Base-by-base conservation (phyloP, 1,140 invertebrate species). In the Bathynomus jamesi region DNA sequence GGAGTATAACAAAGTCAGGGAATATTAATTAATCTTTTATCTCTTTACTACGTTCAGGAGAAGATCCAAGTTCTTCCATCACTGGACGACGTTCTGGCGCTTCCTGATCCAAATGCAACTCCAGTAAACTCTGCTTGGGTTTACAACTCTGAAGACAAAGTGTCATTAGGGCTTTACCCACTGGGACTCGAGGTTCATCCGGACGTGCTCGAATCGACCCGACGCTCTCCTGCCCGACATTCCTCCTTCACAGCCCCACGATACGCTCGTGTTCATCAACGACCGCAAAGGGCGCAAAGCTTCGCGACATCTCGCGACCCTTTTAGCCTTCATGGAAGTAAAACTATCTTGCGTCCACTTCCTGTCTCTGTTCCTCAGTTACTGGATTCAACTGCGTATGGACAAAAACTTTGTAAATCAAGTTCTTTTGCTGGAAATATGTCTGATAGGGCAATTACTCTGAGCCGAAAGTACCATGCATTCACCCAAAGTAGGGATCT, bases 401-500 rank as follows among this genome's bases (percentile, higher is more conserved):
- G 5, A 17, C 40, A 53, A 21, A 53, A 5, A 5, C 13, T 53
- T 2, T 17, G 40, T 17, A 53, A 53, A 53, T 53, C 40, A 53
- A 53, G 21, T 53, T 53, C 40, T 3, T 53, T 53, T 21, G 40
- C 40, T 21, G 13, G 13, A 17, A 11, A 53, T 17, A 53, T 28
- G 46, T 13, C 63, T 32, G 46, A 31, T 17, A 65, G n/a, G 2
- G 40, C 40, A 10, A 30, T 53, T 2, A 70, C 76, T 4, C 69
- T 77, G n/a, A 77, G 76, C 60, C 60, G 69, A 28, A 77, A 74
- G 67, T 77, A 73, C 67, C 76, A 77, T 27, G 72, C 65, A 8
- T 74, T 71, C 28, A 73, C 76, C 11, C 67, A 73, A 17, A 72
- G 74, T 40, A 72, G 73, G 28, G 61, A 73, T 17, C 72, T 73